Conservation (phyloP, 2,888 invertebrate species). For the Mesorhabditis belari region DNA sequence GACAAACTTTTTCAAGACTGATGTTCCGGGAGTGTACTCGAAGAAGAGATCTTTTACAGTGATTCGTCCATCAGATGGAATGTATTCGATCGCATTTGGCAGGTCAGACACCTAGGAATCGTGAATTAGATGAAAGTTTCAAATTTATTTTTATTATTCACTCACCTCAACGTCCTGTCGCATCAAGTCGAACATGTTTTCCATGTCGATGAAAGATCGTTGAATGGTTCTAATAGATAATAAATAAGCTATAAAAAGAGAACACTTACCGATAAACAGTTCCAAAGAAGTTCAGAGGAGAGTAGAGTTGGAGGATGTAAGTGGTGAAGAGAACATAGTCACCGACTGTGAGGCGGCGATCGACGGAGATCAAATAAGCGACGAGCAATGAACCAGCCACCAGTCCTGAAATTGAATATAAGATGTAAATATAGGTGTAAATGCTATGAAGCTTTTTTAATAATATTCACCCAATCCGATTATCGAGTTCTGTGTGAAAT, state of each 20-base stretch:
- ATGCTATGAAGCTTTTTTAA: no score
- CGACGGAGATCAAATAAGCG: slow-evolving; percentile 69
- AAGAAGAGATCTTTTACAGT: slow-evolving; percentile 86
- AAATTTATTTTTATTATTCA: slow-evolving; percentile 13
- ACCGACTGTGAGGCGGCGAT: slow-evolving; percentile 61
- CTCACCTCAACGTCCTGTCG: slow-evolving; percentile 78
- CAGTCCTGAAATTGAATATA: slow-evolving; percentile 64
- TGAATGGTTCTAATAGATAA: slow-evolving; percentile 74
- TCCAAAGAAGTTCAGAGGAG: slow-evolving; percentile 93
- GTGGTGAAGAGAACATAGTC: slow-evolving; percentile 92
- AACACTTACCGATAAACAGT: slow-evolving; percentile 79
- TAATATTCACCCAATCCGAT: slow-evolving; percentile 68
- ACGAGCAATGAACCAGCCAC: slow-evolving; percentile 70
- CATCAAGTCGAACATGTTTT: slow-evolving; percentile 94
- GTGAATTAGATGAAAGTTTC: neutral
- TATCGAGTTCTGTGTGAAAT: slow-evolving; percentile 81
- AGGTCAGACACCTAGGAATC: slow-evolving; percentile 61
- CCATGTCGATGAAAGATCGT: slow-evolving; percentile 96
- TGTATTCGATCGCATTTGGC: slow-evolving; percentile 69
- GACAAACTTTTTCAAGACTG: slow-evolving; percentile 27
- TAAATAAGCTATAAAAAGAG: neutral
- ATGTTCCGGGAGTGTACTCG: slow-evolving; percentile 71
- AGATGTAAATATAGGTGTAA: neutral
- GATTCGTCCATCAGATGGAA: slow-evolving; percentile 65
- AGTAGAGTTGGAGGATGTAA: slow-evolving; percentile 73